These are phyloP conservation scores for Phyllotreta cruciferae DNA, from an alignment of 2,888 invertebrate species.

Conservation along the genomic window DNA sequence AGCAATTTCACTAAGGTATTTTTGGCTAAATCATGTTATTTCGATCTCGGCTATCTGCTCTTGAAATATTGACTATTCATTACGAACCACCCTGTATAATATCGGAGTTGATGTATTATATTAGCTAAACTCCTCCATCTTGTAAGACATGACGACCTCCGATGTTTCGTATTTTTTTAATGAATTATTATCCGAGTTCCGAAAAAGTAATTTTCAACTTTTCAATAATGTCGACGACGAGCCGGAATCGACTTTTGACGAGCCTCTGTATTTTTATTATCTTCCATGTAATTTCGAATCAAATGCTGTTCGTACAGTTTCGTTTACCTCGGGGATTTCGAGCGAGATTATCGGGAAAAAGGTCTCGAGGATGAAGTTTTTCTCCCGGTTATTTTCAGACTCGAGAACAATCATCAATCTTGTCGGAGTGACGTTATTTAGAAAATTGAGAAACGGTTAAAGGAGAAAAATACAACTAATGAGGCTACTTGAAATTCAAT, in stretches of 20 bases:
- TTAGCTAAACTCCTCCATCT: too few relatives aligned
- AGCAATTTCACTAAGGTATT: too few relatives aligned
- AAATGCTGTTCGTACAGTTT: slow-evolving; percentile 17
- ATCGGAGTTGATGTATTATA: too few relatives aligned
- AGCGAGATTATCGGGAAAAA: slow-evolving; percentile 29
- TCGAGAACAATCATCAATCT: slow-evolving; percentile 35
- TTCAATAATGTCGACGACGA: slow-evolving; percentile 3
- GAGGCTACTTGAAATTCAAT: slow-evolving; percentile 27
- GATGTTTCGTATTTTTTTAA: neutral
- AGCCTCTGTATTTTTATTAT: slow-evolving; percentile 16
- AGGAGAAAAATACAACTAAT: slow-evolving; percentile 28
- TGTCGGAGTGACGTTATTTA: slow-evolving; percentile 25
- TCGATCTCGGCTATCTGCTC: too few relatives aligned
- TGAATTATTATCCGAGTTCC: neutral
- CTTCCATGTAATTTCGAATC: slow-evolving; percentile 17
- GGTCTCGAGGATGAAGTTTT: slow-evolving; percentile 24
- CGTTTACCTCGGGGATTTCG: slow-evolving; percentile 23
- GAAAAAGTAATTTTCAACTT: slow-evolving; percentile 7
- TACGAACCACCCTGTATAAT: too few relatives aligned
- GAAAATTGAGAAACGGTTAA: slow-evolving; percentile 27
- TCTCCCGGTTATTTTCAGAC: slow-evolving; percentile 26
- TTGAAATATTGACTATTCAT: too few relatives aligned
- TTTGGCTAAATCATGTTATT: too few relatives aligned
- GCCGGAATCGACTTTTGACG: slow-evolving; percentile 5
- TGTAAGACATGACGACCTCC: too few relatives aligned